Conservation (phyloP, 64 coral and sea anemone species). For the Astreopora myriophthalma region DNA sequence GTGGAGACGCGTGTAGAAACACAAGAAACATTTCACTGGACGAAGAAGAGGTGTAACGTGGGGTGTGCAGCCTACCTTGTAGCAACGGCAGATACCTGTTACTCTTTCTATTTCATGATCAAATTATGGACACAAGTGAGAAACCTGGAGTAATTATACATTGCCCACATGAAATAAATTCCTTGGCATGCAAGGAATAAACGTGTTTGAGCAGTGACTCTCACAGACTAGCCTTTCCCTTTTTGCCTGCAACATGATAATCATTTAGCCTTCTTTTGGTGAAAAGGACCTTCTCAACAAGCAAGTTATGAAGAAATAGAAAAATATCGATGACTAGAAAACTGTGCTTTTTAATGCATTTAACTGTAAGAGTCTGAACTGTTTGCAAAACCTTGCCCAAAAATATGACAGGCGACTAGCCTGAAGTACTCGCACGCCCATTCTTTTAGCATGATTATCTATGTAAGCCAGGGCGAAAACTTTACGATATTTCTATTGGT, state of each 20-base stretch:
- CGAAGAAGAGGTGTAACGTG: not conserved
- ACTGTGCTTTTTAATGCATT: not conserved
- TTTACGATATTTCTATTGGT: not conserved
- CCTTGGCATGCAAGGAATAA: not conserved
- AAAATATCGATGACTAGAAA: not conserved
- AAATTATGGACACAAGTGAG: constrained; percentile 7
- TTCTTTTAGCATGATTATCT: not conserved
- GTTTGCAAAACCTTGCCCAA: not conserved
- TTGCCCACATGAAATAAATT: not conserved
- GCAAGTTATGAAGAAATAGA: not conserved
- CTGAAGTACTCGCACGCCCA: not conserved
- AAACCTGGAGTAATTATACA: not conserved
- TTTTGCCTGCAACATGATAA: not conserved
- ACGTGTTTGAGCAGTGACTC: not conserved
- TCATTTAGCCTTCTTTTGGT: not conserved
- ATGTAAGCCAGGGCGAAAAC: not conserved
- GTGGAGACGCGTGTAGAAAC: constrained; percentile 60
- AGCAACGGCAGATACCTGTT: not conserved
- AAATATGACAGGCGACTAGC: not conserved
- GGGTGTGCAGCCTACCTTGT: not conserved
- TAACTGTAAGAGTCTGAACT: not conserved
- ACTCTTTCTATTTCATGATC: not conserved
- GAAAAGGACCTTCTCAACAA: not conserved
- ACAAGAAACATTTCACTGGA: constrained; percentile 3
- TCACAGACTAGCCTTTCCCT: not conserved